Evolutionary conservation across 1,140 invertebrate species (phyloP).

Genomic region (Heliconius hewitsoni): DNA sequence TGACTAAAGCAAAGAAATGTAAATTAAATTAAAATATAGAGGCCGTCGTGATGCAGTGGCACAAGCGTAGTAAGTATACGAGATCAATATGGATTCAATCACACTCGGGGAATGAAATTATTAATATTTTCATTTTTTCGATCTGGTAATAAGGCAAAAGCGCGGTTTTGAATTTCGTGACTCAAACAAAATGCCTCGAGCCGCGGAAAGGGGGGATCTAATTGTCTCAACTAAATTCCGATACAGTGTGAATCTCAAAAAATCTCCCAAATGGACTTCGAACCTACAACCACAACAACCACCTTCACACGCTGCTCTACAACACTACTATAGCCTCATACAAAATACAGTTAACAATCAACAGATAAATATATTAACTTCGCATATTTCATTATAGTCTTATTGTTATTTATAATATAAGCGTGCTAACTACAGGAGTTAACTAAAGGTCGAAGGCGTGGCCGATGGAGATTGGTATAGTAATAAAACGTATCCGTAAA

Average conservation of each 20-base stretch:
- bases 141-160: too few species aligned
- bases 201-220: too few species aligned
- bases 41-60: too few species aligned
- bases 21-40: not conserved
- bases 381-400: constrained; percentile 9
- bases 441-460: constrained; percentile 36
- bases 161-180: too few species aligned
- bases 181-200: too few species aligned
- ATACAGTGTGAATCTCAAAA: too few species aligned
- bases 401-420: constrained; percentile 6
- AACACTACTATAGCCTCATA: not conserved
- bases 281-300: not conserved
- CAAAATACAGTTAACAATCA: not conserved
- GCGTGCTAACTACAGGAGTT: constrained; percentile 22
- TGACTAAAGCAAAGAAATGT: not conserved
- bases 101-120: too few species aligned
- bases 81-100: too few species aligned
- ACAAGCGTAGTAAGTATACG: too few species aligned
- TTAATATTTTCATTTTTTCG: too few species aligned
- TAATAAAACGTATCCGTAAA: constrained; percentile 67
- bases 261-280: not conserved
- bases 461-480: constrained; percentile 34
- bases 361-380: not conserved
- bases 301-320: not conserved
- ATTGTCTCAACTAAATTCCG: too few species aligned